These are phyloP conservation scores for Taenaris catops DNA, from an alignment of 2,888 invertebrate genomes.

Conservation along the genomic window DNA sequence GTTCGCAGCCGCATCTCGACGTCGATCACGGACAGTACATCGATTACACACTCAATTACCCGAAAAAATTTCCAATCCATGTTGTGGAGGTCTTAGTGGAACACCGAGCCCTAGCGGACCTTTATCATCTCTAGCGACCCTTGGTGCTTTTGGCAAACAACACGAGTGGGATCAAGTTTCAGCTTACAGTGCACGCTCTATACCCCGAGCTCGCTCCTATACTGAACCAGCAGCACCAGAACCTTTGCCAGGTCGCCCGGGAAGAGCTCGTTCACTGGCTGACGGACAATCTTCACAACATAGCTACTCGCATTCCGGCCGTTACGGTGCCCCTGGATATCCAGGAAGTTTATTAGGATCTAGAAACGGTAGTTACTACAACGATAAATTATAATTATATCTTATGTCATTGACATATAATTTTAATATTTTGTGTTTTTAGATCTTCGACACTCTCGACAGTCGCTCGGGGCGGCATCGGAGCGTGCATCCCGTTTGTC, in stretches of 20 bases:
- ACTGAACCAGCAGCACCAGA: constrained; percentile 81
- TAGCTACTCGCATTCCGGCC: constrained; percentile 91
- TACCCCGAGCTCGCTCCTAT: constrained; percentile 93
- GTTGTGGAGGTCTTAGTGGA: constrained; percentile 85
- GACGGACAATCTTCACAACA: constrained; percentile 92
- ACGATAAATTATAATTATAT: no score
- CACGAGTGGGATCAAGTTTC: constrained; percentile 89
- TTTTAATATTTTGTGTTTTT: no score
- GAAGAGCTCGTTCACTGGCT: constrained; percentile 88
- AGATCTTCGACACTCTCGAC: constrained; percentile 92
- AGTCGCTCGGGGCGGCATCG: constrained; percentile 90
- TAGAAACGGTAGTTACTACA: constrained; percentile 54
- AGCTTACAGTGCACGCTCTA: constrained; percentile 93
- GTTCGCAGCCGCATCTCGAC: constrained; percentile 91
- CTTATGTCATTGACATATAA: not conserved
- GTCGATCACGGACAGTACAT: constrained; percentile 89
- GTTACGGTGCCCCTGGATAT: constrained; percentile 87
- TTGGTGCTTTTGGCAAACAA: constrained; percentile 91
- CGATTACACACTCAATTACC: constrained; percentile 83
- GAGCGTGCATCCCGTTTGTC: constrained; percentile 90
- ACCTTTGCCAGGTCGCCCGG: constrained; percentile 88
- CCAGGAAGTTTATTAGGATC: constrained; percentile 82
- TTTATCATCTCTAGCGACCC: constrained; percentile 89
- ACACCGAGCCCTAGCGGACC: constrained; percentile 90
- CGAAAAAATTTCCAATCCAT: constrained; percentile 88